A percentile compares a stretch with the other conserved stretches of the same genome.
phyloP scores from a whole-genome alignment of 2,113 vertebrate genomes.

The Hippolais icterina region DNA sequence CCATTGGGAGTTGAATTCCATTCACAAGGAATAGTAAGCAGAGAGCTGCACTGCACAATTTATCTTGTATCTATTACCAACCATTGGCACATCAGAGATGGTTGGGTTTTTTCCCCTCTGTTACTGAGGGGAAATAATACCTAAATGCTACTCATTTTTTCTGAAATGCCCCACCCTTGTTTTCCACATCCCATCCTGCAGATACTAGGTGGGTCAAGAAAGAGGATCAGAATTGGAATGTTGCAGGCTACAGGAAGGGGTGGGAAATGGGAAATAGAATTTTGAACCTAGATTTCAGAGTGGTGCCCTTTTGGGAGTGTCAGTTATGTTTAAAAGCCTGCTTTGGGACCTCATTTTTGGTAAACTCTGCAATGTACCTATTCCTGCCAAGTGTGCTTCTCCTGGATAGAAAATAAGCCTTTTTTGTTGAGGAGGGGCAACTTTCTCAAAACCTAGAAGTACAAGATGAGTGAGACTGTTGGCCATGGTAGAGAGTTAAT shows the following conservation, averaged over 20 bases:
- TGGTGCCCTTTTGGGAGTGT: neutral
- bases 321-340: neutral
- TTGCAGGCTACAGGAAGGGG: neutral
- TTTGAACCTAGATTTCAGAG: neutral
- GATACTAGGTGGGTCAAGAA: neutral
- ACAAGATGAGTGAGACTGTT: neutral
- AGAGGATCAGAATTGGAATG: neutral
- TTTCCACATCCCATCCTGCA: neutral
- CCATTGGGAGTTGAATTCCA: neutral
- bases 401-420: neutral
- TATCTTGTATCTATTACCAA: neutral
- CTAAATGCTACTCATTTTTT: neutral
- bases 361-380: neutral
- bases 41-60: neutral
- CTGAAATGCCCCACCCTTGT: neutral
- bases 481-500: neutral
- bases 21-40: neutral
- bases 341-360: neutral
- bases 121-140: neutral
- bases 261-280: neutral
- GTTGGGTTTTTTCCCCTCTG: neutral
- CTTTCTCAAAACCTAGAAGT: neutral
- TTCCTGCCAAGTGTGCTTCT: neutral
- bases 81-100: neutral
- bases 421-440: neutral